Conservation (phyloP, 53 echinoderm and acorn worm species). For the Glandiceps talaboti region DNA sequence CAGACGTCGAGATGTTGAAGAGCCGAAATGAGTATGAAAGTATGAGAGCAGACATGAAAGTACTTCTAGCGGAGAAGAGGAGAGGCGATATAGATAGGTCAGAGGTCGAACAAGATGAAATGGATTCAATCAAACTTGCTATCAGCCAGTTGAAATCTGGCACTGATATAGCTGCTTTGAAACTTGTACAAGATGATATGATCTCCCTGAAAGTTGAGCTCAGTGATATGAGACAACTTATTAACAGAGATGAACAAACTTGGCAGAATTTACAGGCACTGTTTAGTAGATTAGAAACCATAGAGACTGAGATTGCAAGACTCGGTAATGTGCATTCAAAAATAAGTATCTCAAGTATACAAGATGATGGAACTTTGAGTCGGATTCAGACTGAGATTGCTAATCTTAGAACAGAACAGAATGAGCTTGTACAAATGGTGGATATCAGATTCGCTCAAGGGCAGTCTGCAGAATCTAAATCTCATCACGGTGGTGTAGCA, state of each 20-base stretch:
- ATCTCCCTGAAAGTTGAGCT: background rate
- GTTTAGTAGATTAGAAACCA: background rate
- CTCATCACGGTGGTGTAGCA: no score
- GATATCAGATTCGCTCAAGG: background rate
- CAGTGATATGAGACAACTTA: background rate
- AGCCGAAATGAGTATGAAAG: no score
- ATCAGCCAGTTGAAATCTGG: background rate
- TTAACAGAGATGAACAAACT: background rate
- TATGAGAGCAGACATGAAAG: no score
- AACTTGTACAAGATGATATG: background rate
- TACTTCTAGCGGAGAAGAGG: no score
- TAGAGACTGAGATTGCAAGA: background rate
- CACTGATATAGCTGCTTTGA: no score
- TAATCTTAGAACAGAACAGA: background rate
- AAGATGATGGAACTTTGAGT: no score
- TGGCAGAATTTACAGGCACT: background rate
- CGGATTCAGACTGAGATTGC: background rate
- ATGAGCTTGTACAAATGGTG: background rate
- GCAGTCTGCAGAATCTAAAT: background rate
- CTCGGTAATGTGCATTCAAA: no score
- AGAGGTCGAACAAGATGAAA: no score
- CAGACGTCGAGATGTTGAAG: no score
- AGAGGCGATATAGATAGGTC: no score
- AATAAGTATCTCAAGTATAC: no score
- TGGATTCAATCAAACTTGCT: no score